Evolutionary conservation across 2,888 invertebrate genomes (phyloP).

Genomic region (Oxyteleia sp.): DNA sequence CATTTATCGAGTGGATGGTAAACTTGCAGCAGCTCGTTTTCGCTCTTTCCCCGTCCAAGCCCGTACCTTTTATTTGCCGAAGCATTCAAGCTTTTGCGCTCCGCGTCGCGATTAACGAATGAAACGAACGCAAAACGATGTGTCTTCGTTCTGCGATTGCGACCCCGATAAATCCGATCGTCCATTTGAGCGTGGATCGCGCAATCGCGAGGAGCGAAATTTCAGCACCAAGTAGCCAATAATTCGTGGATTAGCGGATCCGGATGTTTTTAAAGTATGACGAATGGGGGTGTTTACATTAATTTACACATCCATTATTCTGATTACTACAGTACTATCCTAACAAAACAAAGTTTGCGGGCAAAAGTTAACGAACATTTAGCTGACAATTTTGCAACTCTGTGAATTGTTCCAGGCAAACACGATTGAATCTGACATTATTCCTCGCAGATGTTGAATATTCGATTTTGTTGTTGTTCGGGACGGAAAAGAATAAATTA

Average conservation of each 20-base stretch:
- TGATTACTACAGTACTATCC: constrained; percentile 6
- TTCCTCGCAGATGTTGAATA: constrained; percentile 4
- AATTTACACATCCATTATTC: constrained; percentile 27
- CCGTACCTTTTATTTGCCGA: constrained; percentile 63
- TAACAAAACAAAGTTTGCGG: constrained; percentile 24
- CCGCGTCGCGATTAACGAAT: constrained; percentile 62
- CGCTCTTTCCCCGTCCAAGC: not conserved
- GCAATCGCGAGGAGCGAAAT: not conserved
- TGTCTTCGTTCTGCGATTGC: constrained; percentile 74
- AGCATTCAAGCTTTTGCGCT: constrained; percentile 47
- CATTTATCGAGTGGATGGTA: constrained; percentile 69
- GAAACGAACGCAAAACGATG: constrained; percentile 72
- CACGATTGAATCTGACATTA: not conserved
- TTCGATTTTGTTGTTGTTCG: constrained; percentile 2
- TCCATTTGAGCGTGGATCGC: constrained; percentile 66
- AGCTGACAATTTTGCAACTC: constrained; percentile 6
- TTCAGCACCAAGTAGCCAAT: constrained; percentile 38
- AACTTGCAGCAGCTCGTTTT: constrained; percentile 51
- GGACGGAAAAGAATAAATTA: constrained; percentile 7
- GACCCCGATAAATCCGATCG: constrained; percentile 76
- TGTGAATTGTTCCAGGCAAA: constrained; percentile 1
- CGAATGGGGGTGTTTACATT: constrained; percentile 42
- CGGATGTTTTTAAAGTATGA: constrained; percentile 48
- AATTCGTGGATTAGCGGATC: constrained; percentile 48
- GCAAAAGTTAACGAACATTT: not conserved